Percentiles rank a stretch among this genome's conserved stretches.
phyloP scores from a whole-genome alignment of 1,140 invertebrate genomes.

The Achatina immaculata region DNA sequence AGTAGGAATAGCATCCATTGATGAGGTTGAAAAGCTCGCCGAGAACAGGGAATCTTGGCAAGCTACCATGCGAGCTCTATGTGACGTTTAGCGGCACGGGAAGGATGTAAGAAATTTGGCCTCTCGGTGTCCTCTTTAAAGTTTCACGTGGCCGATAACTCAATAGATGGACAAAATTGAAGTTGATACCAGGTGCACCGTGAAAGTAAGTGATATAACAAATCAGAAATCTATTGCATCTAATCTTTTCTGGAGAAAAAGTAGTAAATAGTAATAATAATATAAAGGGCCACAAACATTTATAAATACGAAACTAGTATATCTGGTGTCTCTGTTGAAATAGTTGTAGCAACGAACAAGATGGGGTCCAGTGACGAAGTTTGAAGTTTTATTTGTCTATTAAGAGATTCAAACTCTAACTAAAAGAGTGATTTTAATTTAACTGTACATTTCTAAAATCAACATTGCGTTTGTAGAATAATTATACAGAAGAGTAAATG shows the following conservation, averaged over 20 bases:
- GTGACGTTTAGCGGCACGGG: no score
- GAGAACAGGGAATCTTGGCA: no score
- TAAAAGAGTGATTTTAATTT: neutral
- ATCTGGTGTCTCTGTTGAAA: constrained; percentile 32
- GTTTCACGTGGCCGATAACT: no score
- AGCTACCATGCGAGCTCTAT: no score
- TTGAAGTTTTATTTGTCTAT: neutral
- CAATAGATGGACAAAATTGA: no score
- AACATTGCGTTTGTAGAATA: neutral
- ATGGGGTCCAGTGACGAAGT: constrained; percentile 52
- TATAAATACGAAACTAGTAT: neutral
- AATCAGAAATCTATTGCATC: no score
- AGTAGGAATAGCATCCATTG: no score
- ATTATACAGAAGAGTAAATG: neutral
- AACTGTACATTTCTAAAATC: neutral
- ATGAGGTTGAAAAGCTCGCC: no score
- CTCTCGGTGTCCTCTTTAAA: no score
- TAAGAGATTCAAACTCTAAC: neutral
- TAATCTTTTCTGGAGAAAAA: constrained; percentile 18
- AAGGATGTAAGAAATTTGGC: no score
- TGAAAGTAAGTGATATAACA: no score
- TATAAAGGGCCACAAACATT: neutral
- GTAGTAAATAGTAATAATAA: neutral
- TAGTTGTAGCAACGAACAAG: constrained; percentile 60
- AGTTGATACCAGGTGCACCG: no score